Conservation (phyloP, 23 tunicate genomes). For the Ciona savignyi region DNA sequence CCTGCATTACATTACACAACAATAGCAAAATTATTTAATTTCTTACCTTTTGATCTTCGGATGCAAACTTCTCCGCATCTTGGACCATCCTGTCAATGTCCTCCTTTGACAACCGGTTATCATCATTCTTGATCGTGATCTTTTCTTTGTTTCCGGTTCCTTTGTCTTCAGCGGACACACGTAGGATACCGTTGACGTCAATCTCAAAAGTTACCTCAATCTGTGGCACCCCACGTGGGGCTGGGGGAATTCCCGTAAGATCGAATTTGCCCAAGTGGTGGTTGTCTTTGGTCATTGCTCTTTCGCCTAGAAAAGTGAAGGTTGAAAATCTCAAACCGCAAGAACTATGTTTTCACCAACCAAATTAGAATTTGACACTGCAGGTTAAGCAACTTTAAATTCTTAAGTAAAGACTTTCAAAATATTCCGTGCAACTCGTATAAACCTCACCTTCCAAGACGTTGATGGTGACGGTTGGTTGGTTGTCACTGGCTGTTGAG, state of each 20-base stretch:
- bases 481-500: conserved; percentile 98
- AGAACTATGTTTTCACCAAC: no score
- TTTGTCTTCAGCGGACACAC: conserved; percentile 97
- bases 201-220: conserved; percentile 98
- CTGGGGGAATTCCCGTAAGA: conserved; percentile 96
- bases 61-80: conserved; percentile 93
- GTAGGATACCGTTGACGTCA: conserved; percentile 94
- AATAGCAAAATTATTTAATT: no score
- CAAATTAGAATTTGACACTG: no score
- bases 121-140: conserved; percentile 88
- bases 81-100: conserved; percentile 96
- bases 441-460: conserved; percentile 68
- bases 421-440: no score
- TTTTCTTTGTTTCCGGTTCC: conserved; percentile 98
- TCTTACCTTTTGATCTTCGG: conserved; percentile 80
- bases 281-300: conserved; percentile 96
- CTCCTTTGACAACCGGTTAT: conserved; percentile 83
- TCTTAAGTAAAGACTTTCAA: no score
- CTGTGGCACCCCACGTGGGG: conserved; percentile 96
- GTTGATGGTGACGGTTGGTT: conserved; percentile 95
- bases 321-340: no score
- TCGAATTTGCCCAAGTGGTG: conserved; percentile 96
- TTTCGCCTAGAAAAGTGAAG: conserved; percentile 67
- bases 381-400: no score
- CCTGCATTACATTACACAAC: no score